These are phyloP conservation scores for Pangasius sanitwongsei DNA, from an alignment of 2,797 vertebrate genomes.

Conservation along the genomic window DNA sequence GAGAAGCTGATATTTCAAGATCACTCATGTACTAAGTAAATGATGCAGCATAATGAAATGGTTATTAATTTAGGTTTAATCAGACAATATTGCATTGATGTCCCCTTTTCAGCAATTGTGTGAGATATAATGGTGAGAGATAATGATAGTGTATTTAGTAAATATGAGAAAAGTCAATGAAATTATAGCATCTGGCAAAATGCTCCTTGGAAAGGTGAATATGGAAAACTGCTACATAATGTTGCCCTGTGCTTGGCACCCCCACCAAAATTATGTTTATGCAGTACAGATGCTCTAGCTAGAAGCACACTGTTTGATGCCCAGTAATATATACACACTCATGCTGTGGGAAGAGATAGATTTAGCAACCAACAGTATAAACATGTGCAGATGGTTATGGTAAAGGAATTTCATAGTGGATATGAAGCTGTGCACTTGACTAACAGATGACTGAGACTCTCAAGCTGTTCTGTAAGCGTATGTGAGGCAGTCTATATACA, in stretches of 20 bases:
- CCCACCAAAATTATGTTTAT: constrained; percentile 38
- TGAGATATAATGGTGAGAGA: neutral
- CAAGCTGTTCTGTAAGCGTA: constrained; percentile 16
- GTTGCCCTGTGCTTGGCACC: constrained; percentile 28
- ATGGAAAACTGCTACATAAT: constrained; percentile 52
- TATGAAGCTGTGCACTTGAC: constrained; percentile 32
- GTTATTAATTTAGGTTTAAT: neutral
- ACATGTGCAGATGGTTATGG: constrained; percentile 27
- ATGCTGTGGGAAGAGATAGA: constrained; percentile 12
- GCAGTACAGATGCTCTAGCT: constrained; percentile 52
- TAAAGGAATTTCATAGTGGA: constrained; percentile 15
- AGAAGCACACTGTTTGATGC: constrained; percentile 38
- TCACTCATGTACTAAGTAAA: too few species aligned
- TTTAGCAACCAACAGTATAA: constrained; percentile 6
- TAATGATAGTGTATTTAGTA: neutral
- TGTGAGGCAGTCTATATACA: constrained; percentile 13
- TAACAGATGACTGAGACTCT: constrained; percentile 21
- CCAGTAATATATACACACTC: constrained; percentile 48
- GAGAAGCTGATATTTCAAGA: neutral
- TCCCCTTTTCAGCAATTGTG: neutral
- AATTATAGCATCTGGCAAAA: constrained; percentile 41
- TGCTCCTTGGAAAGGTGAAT: constrained; percentile 53
- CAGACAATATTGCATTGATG: neutral
- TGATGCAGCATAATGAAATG: neutral
- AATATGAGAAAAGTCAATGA: constrained; percentile 1